Evolutionary conservation across 2,113 vertebrate species (phyloP), one percentile per base, ranked within the genome.

Genomic region (Arvicanthis niloticus): DNA sequence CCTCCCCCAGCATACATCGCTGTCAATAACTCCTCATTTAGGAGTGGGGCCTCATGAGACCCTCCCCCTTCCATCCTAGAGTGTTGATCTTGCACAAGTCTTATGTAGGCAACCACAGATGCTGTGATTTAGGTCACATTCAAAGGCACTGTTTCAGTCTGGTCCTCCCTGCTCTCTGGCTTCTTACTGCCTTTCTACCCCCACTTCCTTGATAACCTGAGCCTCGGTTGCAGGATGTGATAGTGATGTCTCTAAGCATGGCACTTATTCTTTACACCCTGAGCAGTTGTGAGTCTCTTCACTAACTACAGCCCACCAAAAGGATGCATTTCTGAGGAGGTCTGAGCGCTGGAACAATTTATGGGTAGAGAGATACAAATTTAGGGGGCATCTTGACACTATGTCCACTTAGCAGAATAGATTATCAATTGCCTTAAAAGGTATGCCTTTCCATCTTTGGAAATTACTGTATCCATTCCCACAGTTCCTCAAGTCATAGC

Each of bases 401-500:
- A 13, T 68, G 62, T 21, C 5, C 65, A 67, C 26, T 68, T 48
- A 87, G 62, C 42, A 68, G 84, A 67, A 37, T 31, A 67, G 26
- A 67, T 48, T 24, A 37, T 51, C 42, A 48, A 86, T 34, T 48
- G 48, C 68, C 42, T 48, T 37, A 68, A 51, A 48, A 58, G 42
- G 70, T 9, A 7, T 51, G 42, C 1, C 53, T 86, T 85, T 81
- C n/a, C 11, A 42, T 87, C 34, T 76, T 84, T 85, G 89, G 45
- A 93, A 95, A 89, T 94, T 67, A 67, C 81, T 93, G 67, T 93
- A n/a, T 48, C 11, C 29, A 53, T 91, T 5, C 11, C 12, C 82
- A 91, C 42, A 77, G 91, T 15, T 24, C 26, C 78, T 62, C 42
- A 77, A 1, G 80, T 93, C 88, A 96, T 42, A 95, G 53, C 58